phyloP scores from a whole-genome alignment of 2,113 vertebrate genomes.

The Misgurnus mizolepis region DNA sequence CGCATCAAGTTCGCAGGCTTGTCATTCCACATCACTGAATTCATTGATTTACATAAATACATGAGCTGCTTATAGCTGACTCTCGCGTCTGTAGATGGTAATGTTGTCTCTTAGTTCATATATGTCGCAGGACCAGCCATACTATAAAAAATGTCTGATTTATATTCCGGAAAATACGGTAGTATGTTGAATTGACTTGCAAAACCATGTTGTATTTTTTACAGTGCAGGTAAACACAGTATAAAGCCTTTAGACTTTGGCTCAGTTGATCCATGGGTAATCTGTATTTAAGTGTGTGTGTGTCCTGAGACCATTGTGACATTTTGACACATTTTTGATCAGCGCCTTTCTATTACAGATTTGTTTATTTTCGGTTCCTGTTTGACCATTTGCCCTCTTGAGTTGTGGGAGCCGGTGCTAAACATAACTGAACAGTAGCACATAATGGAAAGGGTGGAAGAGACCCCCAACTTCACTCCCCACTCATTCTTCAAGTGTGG shows the following conservation, averaged over 20 bases:
- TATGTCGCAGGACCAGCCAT: no score
- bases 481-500: slow-evolving; percentile 24
- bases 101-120: no score
- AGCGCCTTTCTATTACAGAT: slow-evolving; percentile 66
- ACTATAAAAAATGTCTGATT: no score
- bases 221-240: not conserved
- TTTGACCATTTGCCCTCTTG: slow-evolving; percentile 60
- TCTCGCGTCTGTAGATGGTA: no score
- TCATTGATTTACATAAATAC: no score
- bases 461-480: not conserved
- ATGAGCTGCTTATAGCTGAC: no score
- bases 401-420: slow-evolving; percentile 52
- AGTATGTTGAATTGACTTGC: no score
- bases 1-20: no score
- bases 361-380: slow-evolving; percentile 74
- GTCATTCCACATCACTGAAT: no score
- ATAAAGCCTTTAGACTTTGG: not conserved
- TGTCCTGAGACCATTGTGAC: slow-evolving; percentile 59
- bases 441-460: slow-evolving; percentile 43
- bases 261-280: not conserved
- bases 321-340: slow-evolving; percentile 60
- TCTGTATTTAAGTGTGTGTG: slow-evolving; percentile 28
- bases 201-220: no score
- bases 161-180: no score
- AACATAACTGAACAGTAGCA: slow-evolving; percentile 69